Conservation (phyloP, 2,888 invertebrate species). For the Atethmia centrago region DNA sequence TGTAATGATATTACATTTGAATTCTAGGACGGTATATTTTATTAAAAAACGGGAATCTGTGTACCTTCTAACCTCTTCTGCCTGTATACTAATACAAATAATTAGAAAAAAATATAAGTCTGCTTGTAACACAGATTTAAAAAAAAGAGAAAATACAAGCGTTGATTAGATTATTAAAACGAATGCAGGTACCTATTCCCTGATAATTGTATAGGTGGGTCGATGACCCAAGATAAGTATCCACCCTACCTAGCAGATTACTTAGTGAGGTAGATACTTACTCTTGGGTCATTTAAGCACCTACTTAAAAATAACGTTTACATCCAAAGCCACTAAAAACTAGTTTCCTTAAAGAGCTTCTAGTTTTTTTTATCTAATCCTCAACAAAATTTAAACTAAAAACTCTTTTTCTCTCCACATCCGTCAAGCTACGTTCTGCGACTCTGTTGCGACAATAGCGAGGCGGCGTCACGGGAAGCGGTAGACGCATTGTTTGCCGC, state of each 20-base stretch:
- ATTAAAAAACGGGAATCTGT: neutral
- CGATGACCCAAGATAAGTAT: neutral
- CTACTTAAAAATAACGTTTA: no score
- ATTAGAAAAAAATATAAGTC: no score
- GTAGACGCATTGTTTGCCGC: slow-evolving; percentile 51
- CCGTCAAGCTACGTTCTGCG: neutral
- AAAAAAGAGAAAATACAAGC: no score
- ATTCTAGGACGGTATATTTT: slow-evolving; percentile 1
- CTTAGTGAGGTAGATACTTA: neutral
- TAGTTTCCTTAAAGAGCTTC: neutral
- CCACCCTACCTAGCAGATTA: neutral
- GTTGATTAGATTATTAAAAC: neutral
- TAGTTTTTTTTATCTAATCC: neutral
- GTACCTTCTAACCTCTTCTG: no score
- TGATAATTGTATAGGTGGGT: neutral
- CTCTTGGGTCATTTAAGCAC: no score
- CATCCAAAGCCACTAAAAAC: no score
- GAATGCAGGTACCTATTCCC: neutral
- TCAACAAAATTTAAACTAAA: neutral
- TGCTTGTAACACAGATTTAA: no score
- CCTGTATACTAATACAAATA: no score
- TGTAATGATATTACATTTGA: slow-evolving; percentile 46
- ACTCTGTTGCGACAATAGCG: slow-evolving; percentile 41
- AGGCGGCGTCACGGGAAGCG: slow-evolving; percentile 42
- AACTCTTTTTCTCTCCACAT: slow-evolving; percentile 4